A percentile compares a stretch with the other conserved stretches of the same genome.
These are phyloP conservation scores for Osmerus eperlanus DNA, from an alignment of 2,113 vertebrate genomes.

Conservation along the genomic window DNA sequence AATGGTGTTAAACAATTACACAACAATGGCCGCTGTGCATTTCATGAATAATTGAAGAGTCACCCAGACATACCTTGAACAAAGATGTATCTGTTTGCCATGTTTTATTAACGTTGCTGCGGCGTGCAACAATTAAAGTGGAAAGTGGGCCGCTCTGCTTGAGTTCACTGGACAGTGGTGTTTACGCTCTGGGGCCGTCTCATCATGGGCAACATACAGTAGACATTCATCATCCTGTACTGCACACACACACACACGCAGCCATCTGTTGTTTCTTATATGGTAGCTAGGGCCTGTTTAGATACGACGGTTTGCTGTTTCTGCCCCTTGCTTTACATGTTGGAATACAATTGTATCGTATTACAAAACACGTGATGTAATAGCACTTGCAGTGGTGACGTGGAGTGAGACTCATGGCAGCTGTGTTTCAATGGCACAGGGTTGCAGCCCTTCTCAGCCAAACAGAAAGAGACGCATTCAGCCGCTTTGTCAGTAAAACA, in stretches of 20 bases:
- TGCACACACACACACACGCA: too few relatives aligned
- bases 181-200: slow-evolving; percentile 30
- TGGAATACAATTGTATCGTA: not conserved
- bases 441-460: too few relatives aligned
- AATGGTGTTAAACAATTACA: slow-evolving; percentile 61
- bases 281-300: too few relatives aligned
- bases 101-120: slow-evolving; percentile 1
- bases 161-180: slow-evolving; percentile 43
- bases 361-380: not conserved
- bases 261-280: too few relatives aligned
- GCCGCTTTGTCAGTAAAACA: not conserved
- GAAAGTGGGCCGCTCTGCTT: slow-evolving; percentile 34
- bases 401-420: too few relatives aligned
- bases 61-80: slow-evolving; percentile 44
- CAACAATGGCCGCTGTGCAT: slow-evolving; percentile 42
- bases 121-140: slow-evolving; percentile 37
- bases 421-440: too few relatives aligned
- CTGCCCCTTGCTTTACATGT: too few relatives aligned
- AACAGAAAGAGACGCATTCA: not conserved
- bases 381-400: not conserved
- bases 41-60: slow-evolving; percentile 56
- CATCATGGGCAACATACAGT: slow-evolving; percentile 17
- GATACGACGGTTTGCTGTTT: too few relatives aligned
- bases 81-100: slow-evolving; percentile 46
- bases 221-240: slow-evolving; percentile 41